Base-by-base conservation (phyloP, 1,140 invertebrate species). In the Andrena cerasifolii region DNA sequence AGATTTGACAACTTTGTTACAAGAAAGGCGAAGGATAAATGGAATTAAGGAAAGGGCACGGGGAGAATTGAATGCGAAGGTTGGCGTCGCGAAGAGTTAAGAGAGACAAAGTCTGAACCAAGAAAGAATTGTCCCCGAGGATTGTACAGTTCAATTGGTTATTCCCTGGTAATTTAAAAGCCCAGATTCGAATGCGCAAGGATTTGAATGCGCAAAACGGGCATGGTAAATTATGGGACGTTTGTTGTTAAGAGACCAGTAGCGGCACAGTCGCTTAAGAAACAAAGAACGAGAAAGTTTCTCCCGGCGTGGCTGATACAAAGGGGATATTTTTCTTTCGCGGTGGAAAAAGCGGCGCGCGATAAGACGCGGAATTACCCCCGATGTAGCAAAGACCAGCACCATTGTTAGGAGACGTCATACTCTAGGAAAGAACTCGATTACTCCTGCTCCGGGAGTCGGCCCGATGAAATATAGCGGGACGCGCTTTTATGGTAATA, bases 331-430 rank as follows among this genome's bases (percentile, higher is more conserved):
- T 73, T 78, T 65, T 73, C 68, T 73, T 78, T 49, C 40, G 51
- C 8, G 24, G 28, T 33, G 31, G 51, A 49, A 65, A 66, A 65
- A 65, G 61, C 31, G 53, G 59, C 61, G 26, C 43, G 71, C 59
- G 77, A 74, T 79, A 79, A 79, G 77, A 59, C 77, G 45, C 26
- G 61, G 61, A 74, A 79, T 79, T 74, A 65, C 71, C 61, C n/a
- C 40, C 33, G 53, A 66, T 66, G 51, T 51, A 75, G 71, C 26
- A 43, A 75, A 24, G 40, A 49, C 43, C 43, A 28, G 45, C 28
- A 21, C 70, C 67, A 66, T 63, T 73, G 61, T 58, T 76, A 51
- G 21, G 31, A 49, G 43, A 65, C 53, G 43, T 74, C 77, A 36
- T 74, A 47, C 28, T 61, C 54, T 24, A 47, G 49, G 61, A 66